Evolutionary conservation across 1,140 invertebrate species (phyloP).

Genomic region (Polypedilum pembai): DNA sequence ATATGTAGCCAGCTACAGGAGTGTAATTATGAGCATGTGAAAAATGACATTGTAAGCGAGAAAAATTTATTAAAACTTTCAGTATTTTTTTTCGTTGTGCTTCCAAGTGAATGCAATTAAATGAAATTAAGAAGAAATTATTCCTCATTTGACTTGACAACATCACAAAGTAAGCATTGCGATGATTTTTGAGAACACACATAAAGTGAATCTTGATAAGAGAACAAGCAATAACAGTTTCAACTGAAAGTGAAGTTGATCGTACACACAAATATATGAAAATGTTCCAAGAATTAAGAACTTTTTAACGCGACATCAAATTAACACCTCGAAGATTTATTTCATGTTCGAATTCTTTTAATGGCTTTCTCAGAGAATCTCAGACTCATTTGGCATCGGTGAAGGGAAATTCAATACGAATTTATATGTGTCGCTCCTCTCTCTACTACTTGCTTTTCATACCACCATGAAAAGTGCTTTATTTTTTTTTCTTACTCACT

Average conservation of each 20-base stretch:
- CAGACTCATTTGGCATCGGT: too few species aligned
- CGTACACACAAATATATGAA: not conserved
- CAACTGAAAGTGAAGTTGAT: conserved; percentile 1
- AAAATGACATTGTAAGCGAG: not conserved
- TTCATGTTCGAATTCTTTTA: conserved; percentile 20
- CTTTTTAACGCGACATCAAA: conserved; percentile 3
- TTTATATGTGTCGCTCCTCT: not conserved
- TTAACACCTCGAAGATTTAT: conserved; percentile 26
- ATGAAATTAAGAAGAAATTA: not conserved
- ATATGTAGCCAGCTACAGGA: not conserved
- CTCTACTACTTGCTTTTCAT: conserved; percentile 5
- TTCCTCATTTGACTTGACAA: not conserved
- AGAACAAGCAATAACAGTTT: not conserved
- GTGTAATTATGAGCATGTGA: conserved; percentile 12
- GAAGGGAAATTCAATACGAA: conserved; percentile 24
- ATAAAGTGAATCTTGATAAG: not conserved
- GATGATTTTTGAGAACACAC: conserved; percentile 10
- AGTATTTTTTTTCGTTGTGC: not conserved
- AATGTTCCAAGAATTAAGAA: not conserved
- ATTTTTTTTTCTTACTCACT: too few species aligned
- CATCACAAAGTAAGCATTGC: not conserved
- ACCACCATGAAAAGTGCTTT: not conserved
- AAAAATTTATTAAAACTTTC: not conserved
- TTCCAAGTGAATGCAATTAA: not conserved
- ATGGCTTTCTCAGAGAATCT: not conserved